Evolutionary conservation across 2,888 invertebrate genomes (phyloP).

Genomic region (Mythimna lalbum): DNA sequence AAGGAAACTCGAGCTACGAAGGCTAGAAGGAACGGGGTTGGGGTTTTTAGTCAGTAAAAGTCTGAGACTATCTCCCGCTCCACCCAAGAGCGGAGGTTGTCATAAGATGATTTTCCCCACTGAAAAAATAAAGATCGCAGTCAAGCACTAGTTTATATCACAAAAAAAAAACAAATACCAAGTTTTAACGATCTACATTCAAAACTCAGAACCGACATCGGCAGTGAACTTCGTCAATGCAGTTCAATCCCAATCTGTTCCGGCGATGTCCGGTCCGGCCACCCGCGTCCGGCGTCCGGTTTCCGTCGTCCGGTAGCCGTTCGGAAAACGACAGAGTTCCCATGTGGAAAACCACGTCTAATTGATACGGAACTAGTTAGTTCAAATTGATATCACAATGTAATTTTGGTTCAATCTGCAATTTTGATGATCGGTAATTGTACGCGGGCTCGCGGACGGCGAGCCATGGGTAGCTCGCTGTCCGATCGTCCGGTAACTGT

Average conservation of each 20-base stretch:
- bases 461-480: too few species aligned
- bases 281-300: slow-evolving; percentile 20
- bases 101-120: too few species aligned
- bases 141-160: too few species aligned
- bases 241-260: slow-evolving; percentile 10
- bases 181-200: slow-evolving; percentile 5
- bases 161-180: background rate
- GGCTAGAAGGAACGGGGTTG: too few species aligned
- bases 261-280: slow-evolving; percentile 31
- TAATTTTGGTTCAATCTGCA: background rate
- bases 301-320: slow-evolving; percentile 7
- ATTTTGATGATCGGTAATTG: too few species aligned
- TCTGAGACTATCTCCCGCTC: too few species aligned
- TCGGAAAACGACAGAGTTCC: slow-evolving; percentile 10
- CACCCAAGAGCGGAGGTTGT: too few species aligned
- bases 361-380: slow-evolving; percentile 29
- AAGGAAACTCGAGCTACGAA: too few species aligned
- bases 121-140: too few species aligned
- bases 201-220: slow-evolving; percentile 6
- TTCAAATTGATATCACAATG: background rate
- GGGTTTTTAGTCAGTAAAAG: too few species aligned
- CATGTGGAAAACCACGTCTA: slow-evolving; percentile 20
- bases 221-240: background rate
- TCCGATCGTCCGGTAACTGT: too few species aligned
- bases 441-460: too few species aligned